These are phyloP conservation scores for Phengaris alcon DNA, from an alignment of 2,888 invertebrate genomes.

Conservation along the genomic window DNA sequence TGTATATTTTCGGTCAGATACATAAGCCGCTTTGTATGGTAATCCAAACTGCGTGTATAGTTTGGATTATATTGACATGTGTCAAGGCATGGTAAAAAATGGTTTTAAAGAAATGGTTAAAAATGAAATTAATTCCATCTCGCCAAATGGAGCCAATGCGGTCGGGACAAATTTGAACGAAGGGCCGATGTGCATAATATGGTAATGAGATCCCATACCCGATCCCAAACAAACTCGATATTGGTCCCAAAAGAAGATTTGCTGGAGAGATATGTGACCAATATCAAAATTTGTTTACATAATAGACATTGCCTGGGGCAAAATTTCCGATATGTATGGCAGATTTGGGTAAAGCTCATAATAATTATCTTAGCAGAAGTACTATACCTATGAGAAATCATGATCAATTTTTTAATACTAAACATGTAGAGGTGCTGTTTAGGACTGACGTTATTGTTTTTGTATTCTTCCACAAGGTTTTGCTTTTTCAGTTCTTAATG, in stretches of 20 bases:
- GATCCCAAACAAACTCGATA: slow-evolving; percentile 43
- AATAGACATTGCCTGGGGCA: slow-evolving; percentile 24
- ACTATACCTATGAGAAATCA: too few species aligned
- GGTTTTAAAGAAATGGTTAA: not conserved
- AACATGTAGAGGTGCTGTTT: too few species aligned
- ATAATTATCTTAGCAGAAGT: not conserved
- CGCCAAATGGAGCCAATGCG: slow-evolving; percentile 30
- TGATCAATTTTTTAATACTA: too few species aligned
- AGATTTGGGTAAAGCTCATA: not conserved
- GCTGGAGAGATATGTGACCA: slow-evolving; percentile 39
- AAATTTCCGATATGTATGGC: slow-evolving; percentile 9
- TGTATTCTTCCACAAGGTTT: too few species aligned
- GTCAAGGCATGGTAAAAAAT: not conserved
- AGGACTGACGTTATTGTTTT: too few species aligned
- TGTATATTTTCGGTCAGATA: not conserved
- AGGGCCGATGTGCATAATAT: slow-evolving; percentile 43
- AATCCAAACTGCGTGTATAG: not conserved
- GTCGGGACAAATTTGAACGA: slow-evolving; percentile 33
- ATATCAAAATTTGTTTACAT: slow-evolving; percentile 32
- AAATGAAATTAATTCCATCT: slow-evolving; percentile 25
- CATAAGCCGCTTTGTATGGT: slow-evolving; percentile 6
- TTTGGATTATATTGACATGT: not conserved
- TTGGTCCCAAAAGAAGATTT: slow-evolving; percentile 39
- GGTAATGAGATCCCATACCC: slow-evolving; percentile 44
- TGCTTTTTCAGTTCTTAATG: too few species aligned